Evolutionary conservation across 2,888 invertebrate genomes (phyloP).

Genomic region (Trachelus stipa): DNA sequence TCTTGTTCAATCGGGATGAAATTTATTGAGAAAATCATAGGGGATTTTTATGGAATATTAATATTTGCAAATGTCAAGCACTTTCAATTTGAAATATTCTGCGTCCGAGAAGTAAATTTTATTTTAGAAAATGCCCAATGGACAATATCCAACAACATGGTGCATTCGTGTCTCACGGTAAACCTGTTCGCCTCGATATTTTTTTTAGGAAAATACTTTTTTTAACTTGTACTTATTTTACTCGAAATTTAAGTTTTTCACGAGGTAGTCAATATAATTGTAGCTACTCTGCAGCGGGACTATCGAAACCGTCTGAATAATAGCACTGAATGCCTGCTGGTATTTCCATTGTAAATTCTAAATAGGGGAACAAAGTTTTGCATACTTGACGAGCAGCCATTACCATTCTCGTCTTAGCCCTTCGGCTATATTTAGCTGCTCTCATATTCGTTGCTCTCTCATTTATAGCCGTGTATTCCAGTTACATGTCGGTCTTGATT

Average conservation of each 20-base stretch:
- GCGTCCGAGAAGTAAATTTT: background rate
- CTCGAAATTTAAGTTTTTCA: background rate
- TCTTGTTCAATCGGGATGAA: background rate
- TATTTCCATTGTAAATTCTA: conserved; percentile 48
- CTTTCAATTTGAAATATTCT: background rate
- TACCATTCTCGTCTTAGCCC: background rate
- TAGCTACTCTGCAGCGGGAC: too few species aligned
- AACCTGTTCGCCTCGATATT: background rate
- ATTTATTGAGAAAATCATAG: background rate
- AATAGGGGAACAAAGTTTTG: conserved; percentile 41
- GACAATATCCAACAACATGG: background rate
- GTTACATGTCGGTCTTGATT: conserved; percentile 19
- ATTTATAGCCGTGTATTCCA: conserved; percentile 21
- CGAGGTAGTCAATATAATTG: background rate
- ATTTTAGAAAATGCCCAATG: background rate
- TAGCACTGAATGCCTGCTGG: conserved; percentile 5
- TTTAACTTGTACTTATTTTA: background rate
- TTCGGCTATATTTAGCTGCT: background rate
- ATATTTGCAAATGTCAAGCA: background rate
- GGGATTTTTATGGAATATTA: background rate
- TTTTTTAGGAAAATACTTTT: background rate
- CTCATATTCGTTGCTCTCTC: background rate
- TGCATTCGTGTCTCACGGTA: background rate
- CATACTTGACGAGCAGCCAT: conserved; percentile 39
- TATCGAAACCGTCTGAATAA: background rate